These are phyloP conservation scores for Keiferia lycopersicella DNA, from an alignment of 2,888 invertebrate genomes.

Conservation along the genomic window DNA sequence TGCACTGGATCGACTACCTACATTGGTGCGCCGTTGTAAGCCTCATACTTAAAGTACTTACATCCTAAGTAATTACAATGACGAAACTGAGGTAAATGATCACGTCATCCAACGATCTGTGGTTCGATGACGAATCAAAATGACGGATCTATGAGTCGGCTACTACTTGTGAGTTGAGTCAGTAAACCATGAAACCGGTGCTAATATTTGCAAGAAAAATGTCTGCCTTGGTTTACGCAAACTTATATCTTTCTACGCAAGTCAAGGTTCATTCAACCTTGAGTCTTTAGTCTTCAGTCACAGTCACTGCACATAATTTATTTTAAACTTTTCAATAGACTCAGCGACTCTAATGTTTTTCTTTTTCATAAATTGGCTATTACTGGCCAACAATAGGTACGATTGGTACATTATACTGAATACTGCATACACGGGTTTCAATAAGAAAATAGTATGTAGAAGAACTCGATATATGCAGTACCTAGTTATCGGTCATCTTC, in stretches of 20 bases:
- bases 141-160: background rate
- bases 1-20: too few species aligned
- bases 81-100: background rate
- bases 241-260: background rate
- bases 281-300: background rate
- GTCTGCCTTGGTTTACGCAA: background rate
- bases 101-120: background rate
- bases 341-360: too few species aligned
- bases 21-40: too few species aligned
- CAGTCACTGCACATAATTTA: background rate
- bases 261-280: constrained; percentile 3
- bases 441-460: too few species aligned
- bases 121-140: background rate
- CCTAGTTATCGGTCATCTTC: background rate
- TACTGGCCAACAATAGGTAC: too few species aligned
- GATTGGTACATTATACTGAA: background rate
- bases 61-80: background rate
- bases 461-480: background rate
- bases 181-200: background rate
- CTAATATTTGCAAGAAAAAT: background rate
- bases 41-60: too few species aligned
- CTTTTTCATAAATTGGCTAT: too few species aligned
- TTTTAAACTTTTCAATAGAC: too few species aligned
- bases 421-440: too few species aligned
- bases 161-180: background rate